Conservation (phyloP, 2,113 vertebrate species). For the Tupaia tana region DNA sequence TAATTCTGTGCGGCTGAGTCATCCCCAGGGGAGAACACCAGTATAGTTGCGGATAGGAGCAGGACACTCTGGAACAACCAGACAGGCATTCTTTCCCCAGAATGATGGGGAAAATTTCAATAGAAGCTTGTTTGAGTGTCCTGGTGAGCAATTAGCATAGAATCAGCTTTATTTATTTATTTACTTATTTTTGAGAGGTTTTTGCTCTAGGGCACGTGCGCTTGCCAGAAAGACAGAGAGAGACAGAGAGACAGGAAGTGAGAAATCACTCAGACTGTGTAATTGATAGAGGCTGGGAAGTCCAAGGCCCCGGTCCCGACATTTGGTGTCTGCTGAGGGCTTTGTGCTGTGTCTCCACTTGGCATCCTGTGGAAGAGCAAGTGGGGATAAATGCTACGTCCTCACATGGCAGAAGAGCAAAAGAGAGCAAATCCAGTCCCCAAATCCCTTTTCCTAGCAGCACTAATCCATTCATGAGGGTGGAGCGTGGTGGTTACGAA, state of each 20-base stretch:
- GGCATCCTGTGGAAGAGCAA: background rate
- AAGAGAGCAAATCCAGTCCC: too few relatives aligned
- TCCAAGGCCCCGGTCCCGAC: background rate
- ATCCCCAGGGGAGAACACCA: background rate
- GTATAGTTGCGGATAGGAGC: background rate
- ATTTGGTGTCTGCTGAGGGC: background rate
- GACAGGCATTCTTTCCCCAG: background rate
- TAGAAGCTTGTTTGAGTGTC: background rate
- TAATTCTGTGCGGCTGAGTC: background rate
- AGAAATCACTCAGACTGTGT: too few relatives aligned
- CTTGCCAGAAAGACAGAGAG: too few relatives aligned
- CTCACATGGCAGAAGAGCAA: background rate
- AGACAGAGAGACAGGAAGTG: too few relatives aligned
- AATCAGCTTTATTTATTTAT: background rate
- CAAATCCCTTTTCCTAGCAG: too few relatives aligned
- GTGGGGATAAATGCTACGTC: background rate
- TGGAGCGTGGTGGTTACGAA: too few relatives aligned
- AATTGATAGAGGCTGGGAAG: background rate
- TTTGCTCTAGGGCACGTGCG: too few relatives aligned
- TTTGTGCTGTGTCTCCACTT: too few relatives aligned
- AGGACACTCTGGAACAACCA: background rate
- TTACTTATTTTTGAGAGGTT: too few relatives aligned
- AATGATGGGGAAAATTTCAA: background rate
- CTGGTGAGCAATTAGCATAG: background rate
- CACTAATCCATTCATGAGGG: too few relatives aligned